Conservation (phyloP, 2,888 invertebrate genomes). For the Ariolimax columbianus region DNA sequence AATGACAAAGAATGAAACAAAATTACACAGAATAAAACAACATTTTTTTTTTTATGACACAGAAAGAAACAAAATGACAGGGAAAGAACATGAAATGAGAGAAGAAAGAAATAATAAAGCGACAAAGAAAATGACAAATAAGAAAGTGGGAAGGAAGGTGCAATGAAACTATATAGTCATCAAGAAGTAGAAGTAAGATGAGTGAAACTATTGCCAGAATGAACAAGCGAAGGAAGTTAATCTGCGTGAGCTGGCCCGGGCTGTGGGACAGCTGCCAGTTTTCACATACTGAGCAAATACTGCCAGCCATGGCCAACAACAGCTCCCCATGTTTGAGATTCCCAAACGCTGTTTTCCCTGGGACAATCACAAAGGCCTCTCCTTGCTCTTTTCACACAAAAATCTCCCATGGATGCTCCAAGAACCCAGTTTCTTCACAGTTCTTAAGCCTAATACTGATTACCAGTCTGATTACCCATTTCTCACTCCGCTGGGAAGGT, state of each 20-base stretch:
- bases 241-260: neutral
- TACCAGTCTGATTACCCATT: neutral
- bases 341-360: slow-evolving; percentile 18
- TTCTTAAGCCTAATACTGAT: slow-evolving; percentile 30
- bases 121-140: neutral
- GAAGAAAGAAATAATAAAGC: neutral
- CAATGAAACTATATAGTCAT: neutral
- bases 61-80: neutral
- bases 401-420: slow-evolving; percentile 6
- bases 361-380: slow-evolving; percentile 12
- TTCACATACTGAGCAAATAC: slow-evolving; percentile 31
- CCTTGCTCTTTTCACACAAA: neutral
- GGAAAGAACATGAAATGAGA: neutral
- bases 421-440: slow-evolving; percentile 4
- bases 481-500: neutral
- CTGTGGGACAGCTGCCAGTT: slow-evolving; percentile 19
- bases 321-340: slow-evolving; percentile 12
- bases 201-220: neutral
- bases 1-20: neutral
- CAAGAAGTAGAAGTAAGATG: neutral
- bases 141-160: neutral
- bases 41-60: neutral
- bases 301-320: neutral
- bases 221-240: neutral
- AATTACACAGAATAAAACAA: neutral